A percentile compares a stretch with the other conserved stretches of the same genome.
phyloP scores from a whole-genome alignment of 2,888 invertebrate species.

The Phoronis australis region DNA sequence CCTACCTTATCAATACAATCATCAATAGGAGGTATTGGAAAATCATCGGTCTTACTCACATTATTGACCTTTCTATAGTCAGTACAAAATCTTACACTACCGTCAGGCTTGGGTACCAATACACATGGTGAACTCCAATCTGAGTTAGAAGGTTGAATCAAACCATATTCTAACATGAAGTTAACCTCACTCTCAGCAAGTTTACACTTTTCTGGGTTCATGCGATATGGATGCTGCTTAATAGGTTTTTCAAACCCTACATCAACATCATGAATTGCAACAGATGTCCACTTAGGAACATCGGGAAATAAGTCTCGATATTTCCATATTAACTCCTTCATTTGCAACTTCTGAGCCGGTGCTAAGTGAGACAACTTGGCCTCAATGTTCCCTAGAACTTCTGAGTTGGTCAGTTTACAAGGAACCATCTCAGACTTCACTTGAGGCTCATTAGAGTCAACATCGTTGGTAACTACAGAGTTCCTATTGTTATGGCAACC shows the following conservation, averaged over 20 bases:
- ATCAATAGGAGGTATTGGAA: slow-evolving; percentile 21
- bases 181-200: neutral
- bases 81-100: neutral
- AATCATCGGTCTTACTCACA: slow-evolving; percentile 17
- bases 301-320: neutral
- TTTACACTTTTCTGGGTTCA: neutral
- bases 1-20: slow-evolving; percentile 24
- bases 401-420: neutral
- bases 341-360: neutral
- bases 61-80: neutral
- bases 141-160: neutral
- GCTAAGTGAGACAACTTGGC: neutral
- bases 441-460: no score
- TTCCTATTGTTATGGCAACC: no score
- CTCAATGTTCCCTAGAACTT: neutral
- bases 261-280: neutral
- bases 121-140: neutral
- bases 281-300: neutral
- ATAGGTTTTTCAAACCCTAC: neutral
- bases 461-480: no score
- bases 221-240: neutral
- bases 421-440: neutral
- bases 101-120: neutral
- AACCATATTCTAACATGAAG: neutral
- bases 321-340: neutral